A percentile compares a stretch with the other conserved stretches of the same genome.
These are phyloP conservation scores for Laothoe populi DNA, from an alignment of 2,888 invertebrate genomes.

Conservation along the genomic window DNA sequence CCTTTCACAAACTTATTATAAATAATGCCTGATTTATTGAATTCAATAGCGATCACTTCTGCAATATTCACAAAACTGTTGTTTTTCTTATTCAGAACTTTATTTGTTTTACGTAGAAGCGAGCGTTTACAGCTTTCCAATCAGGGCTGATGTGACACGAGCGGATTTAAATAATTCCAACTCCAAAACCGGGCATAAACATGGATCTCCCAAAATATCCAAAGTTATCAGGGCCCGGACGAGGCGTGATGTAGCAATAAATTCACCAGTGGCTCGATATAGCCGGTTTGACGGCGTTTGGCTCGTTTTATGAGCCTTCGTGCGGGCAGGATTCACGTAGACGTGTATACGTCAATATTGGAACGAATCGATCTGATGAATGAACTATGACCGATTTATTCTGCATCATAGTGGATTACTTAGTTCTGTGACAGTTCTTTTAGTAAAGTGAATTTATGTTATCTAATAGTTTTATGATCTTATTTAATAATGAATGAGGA, in stretches of 20 bases:
- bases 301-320: constrained; percentile 24
- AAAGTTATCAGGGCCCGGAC: constrained; percentile 12
- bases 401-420: not conserved
- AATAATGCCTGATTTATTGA: too few relatives aligned
- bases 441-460: not conserved
- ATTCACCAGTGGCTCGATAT: constrained; percentile 25
- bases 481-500: too few relatives aligned
- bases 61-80: not conserved
- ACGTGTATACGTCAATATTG: not conserved
- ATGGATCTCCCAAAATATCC: constrained; percentile 8
- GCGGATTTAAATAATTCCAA: constrained; percentile 22
- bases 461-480: too few relatives aligned
- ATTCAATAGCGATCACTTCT: too few relatives aligned
- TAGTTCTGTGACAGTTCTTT: not conserved
- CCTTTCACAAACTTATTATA: too few relatives aligned
- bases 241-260: constrained; percentile 24
- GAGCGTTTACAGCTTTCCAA: constrained; percentile 6
- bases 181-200: constrained; percentile 21
- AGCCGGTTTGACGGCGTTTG: constrained; percentile 22
- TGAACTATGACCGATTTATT: not conserved
- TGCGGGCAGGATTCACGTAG: constrained; percentile 20
- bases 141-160: constrained; percentile 5
- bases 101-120: not conserved
- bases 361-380: constrained; percentile 6
- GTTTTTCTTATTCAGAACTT: not conserved